These are phyloP conservation scores for Ceratina japonica DNA, from an alignment of 1,140 invertebrate genomes.

Conservation along the genomic window DNA sequence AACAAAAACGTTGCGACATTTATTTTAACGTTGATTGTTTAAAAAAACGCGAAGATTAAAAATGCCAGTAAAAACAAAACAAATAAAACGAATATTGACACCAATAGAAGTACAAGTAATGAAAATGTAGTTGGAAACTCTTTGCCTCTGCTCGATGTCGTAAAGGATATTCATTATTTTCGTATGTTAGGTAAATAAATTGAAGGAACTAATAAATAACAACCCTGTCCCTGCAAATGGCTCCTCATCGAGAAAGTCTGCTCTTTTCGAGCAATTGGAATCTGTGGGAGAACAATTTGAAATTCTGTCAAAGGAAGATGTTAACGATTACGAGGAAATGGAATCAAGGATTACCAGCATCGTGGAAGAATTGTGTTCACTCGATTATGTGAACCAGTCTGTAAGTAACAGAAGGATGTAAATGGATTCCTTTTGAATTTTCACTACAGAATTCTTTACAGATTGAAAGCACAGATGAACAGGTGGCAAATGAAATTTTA, in stretches of 20 bases:
- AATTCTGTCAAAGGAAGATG: conserved; percentile 55
- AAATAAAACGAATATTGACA: conserved; percentile 63
- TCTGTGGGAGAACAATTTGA: conserved; percentile 65
- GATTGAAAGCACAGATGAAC: conserved; percentile 33
- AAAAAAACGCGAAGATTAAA: conserved; percentile 25
- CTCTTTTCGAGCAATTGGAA: conserved; percentile 59
- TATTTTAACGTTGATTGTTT: not conserved
- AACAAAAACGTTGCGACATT: conserved; percentile 26
- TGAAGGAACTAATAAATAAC: conserved; percentile 46
- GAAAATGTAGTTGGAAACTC: not conserved
- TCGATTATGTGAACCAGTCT: conserved; percentile 54
- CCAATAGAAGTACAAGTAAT: conserved; percentile 67
- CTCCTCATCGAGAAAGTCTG: conserved; percentile 41
- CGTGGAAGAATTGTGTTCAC: conserved; percentile 61
- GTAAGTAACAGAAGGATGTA: conserved; percentile 35
- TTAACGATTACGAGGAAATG: conserved; percentile 62
- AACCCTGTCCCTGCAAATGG: conserved; percentile 31
- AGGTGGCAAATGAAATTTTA: conserved; percentile 50
- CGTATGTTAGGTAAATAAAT: conserved; percentile 62
- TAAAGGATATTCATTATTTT: not conserved
- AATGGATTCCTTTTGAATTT: not conserved
- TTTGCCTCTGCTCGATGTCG: not conserved
- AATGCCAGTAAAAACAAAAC: conserved; percentile 69
- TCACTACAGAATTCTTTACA: conserved; percentile 36
- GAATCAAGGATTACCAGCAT: conserved; percentile 59